Evolutionary conservation across 2,888 invertebrate genomes (phyloP).

Genomic region (Lasioglossum villosulum): DNA sequence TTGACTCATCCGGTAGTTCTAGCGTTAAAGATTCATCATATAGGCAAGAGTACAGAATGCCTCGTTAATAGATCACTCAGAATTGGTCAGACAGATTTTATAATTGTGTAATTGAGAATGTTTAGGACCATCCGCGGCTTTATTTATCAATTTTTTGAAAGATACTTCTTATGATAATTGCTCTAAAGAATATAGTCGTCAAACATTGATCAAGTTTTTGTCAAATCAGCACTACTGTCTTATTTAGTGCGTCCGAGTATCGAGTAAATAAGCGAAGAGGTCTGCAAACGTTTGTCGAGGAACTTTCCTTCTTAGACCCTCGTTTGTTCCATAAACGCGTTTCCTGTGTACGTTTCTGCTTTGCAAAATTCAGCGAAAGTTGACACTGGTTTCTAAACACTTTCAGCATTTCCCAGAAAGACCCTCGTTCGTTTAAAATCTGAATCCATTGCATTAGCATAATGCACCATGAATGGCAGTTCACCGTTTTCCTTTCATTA

Average conservation of each 20-base stretch:
- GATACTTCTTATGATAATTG: neutral
- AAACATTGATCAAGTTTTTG: neutral
- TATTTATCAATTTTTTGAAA: neutral
- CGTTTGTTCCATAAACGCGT: neutral
- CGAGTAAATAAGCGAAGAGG: neutral
- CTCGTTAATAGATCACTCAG: no score
- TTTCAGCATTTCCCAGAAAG: neutral
- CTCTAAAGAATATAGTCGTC: neutral
- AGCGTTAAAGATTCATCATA: no score
- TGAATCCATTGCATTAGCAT: neutral
- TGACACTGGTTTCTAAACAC: neutral
- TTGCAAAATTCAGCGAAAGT: neutral
- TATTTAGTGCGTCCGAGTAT: neutral
- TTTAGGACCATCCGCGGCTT: neutral
- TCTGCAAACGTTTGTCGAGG: neutral
- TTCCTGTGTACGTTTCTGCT: neutral
- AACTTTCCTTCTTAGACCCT: constrained; percentile 3
- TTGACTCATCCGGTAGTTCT: no score
- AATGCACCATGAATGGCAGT: neutral
- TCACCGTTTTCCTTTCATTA: neutral
- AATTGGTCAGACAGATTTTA: no score
- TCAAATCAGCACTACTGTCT: neutral
- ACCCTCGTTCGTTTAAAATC: neutral
- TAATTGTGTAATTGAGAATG: no score
- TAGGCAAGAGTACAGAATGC: no score